These are phyloP conservation scores for Echinometra lucunter DNA, from an alignment of 53 echinoderm and acorn worm genomes.

Conservation along the genomic window DNA sequence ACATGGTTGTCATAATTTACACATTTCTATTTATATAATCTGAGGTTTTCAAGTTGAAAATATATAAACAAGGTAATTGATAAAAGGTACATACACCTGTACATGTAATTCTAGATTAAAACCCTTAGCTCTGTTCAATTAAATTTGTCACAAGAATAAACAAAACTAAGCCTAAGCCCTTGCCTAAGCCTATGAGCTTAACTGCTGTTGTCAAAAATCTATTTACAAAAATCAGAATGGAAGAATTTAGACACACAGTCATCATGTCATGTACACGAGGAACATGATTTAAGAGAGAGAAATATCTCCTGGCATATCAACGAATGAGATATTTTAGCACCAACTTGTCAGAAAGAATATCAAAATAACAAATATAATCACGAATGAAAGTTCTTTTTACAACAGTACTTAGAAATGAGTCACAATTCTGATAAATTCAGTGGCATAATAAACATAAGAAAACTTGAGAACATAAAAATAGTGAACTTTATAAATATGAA, in stretches of 20 bases:
- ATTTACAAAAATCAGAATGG: slow-evolving; percentile 40
- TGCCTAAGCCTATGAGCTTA: not conserved
- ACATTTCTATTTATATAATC: slow-evolving; percentile 61
- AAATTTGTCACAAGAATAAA: not conserved
- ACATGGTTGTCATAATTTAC: slow-evolving; percentile 65
- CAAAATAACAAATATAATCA: not conserved
- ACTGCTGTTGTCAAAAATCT: not conserved
- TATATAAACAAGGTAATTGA: slow-evolving; percentile 29
- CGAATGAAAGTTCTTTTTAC: not conserved
- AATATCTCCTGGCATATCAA: not conserved
- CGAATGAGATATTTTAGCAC: slow-evolving; percentile 36
- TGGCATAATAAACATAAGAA: not conserved
- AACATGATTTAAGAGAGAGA: not conserved
- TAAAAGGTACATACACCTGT: too few relatives aligned
- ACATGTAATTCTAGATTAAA: slow-evolving; percentile 1
- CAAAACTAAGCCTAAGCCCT: not conserved
- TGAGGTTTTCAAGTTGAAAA: slow-evolving; percentile 55
- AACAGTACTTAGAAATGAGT: not conserved
- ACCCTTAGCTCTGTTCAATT: not conserved
- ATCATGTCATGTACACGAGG: not conserved
- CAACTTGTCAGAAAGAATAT: slow-evolving; percentile 43
- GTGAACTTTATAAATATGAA: not conserved
- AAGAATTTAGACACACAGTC: slow-evolving; percentile 20
- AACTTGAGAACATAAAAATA: not conserved
- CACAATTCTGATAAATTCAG: not conserved